Percentiles rank a stretch among this genome's conserved stretches.
Conservation (phyloP, 2,888 invertebrate genomes). For the Periphyllus acericola region DNA sequence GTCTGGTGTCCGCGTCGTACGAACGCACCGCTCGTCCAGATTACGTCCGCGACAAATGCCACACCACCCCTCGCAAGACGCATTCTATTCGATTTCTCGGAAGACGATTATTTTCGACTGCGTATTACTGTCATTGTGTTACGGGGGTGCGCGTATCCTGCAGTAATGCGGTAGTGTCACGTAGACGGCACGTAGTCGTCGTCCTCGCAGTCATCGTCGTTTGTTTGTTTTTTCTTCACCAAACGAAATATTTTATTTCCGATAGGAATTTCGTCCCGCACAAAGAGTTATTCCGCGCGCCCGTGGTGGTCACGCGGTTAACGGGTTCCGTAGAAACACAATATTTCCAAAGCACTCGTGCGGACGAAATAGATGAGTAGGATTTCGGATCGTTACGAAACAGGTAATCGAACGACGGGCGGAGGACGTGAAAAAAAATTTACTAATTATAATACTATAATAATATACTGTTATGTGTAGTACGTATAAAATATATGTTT, state of each 20-base stretch:
- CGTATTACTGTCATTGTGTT: constrained; percentile 3
- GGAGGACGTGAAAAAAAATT: not conserved
- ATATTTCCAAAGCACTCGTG: not conserved
- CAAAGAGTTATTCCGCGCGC: no score
- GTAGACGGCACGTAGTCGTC: not conserved
- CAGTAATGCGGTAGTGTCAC: not conserved
- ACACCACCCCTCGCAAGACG: not conserved
- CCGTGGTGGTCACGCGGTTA: no score
- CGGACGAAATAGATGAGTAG: not conserved
- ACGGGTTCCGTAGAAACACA: no score
- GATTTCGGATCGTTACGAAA: not conserved
- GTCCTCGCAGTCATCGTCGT: no score
- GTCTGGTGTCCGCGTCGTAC: constrained; percentile 9
- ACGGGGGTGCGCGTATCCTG: not conserved
- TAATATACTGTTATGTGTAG: no score
- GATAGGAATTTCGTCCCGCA: no score
- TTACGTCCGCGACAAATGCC: not conserved
- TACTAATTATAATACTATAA: not conserved
- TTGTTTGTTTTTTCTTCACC: no score
- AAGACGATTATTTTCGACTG: not conserved
- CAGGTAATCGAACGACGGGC: not conserved
- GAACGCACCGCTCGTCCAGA: constrained; percentile 16
- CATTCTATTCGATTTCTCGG: constrained; percentile 33
- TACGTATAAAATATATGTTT: not conserved
- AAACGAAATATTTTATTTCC: no score